Conservation (phyloP, 2,113 vertebrate genomes). For the Gorsachius goisagi region DNA sequence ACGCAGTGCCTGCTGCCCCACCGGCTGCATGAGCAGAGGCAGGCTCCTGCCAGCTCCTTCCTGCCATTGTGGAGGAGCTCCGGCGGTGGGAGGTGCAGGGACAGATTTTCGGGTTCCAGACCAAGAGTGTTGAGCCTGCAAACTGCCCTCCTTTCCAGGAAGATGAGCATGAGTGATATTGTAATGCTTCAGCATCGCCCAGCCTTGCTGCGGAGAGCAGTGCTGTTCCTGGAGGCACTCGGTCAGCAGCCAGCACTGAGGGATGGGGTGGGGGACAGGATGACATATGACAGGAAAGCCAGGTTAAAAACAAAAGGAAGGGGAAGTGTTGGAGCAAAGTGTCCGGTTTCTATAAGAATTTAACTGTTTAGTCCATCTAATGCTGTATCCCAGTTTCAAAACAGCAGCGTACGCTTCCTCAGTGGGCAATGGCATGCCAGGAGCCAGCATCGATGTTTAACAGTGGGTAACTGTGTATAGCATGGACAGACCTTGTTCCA, state of each 20-base stretch:
- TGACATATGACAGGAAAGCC: background rate
- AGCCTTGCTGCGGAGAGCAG: background rate
- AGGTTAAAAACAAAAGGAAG: constrained; percentile 32
- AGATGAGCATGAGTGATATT: background rate
- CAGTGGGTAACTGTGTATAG: background rate
- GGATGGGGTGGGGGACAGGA: background rate
- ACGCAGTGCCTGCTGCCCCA: accelerated
- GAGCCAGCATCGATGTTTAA: background rate
- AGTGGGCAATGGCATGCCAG: background rate
- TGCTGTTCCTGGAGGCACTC: background rate
- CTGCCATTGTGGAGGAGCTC: background rate
- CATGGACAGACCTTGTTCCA: background rate
- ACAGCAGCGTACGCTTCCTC: background rate
- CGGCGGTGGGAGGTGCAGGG: background rate
- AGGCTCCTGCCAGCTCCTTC: background rate
- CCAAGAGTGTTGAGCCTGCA: background rate
- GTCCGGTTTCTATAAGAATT: background rate
- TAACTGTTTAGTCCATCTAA: background rate
- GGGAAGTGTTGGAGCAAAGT: background rate
- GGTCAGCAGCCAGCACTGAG: background rate
- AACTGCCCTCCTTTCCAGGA: background rate
- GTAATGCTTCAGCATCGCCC: background rate
- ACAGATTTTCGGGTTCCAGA: background rate
- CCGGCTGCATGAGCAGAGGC: background rate
- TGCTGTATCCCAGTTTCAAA: background rate